Conservation (phyloP, 2,797 vertebrate species). For the Paguma larvata region DNA sequence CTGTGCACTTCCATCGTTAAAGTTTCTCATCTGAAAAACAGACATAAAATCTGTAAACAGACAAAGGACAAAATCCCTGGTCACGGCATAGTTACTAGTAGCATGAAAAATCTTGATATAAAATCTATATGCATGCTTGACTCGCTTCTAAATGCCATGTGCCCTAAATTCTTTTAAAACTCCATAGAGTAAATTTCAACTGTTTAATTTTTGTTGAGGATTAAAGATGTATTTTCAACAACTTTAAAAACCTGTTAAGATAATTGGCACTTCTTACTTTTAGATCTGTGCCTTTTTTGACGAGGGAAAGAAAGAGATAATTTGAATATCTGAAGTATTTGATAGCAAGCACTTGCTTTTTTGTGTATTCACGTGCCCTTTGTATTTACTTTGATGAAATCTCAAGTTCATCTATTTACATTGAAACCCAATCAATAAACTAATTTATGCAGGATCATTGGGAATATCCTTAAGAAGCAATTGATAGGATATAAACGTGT, state of each 20-base stretch:
- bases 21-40: constrained; percentile 61
- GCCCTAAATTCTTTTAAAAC: constrained; percentile 54
- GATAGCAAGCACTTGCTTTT: neutral
- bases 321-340: constrained; percentile 21
- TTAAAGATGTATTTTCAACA: constrained; percentile 54
- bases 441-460: neutral
- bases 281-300: neutral
- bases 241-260: constrained; percentile 42
- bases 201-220: constrained; percentile 40
- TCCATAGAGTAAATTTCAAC: constrained; percentile 11
- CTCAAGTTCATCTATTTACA: constrained; percentile 25
- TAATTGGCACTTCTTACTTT: constrained; percentile 45
- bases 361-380: neutral
- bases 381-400: constrained; percentile 23
- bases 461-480: constrained; percentile 50
- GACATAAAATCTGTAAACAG: constrained; percentile 48
- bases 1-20: constrained; percentile 18
- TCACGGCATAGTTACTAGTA: constrained; percentile 40
- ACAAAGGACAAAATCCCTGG: constrained; percentile 45
- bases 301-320: neutral
- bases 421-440: constrained; percentile 18
- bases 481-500: neutral
- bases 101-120: constrained; percentile 11
- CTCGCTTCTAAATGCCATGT: constrained; percentile 39
- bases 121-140: constrained; percentile 40